phyloP scores from a whole-genome alignment of 2,888 invertebrate species.

The Ernsta delagoae region DNA sequence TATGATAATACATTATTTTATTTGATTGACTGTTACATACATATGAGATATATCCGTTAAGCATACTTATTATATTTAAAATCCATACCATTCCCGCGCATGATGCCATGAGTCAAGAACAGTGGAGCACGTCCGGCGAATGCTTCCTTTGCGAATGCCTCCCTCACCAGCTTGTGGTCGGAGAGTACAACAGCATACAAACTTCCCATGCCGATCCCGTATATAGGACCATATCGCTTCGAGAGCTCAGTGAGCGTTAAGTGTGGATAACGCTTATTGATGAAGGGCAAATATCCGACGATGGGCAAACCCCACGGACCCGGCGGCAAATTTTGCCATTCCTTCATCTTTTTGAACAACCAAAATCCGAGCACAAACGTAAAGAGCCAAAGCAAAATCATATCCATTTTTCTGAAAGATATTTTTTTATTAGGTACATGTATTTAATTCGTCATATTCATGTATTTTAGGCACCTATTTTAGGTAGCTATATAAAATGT shows the following conservation, averaged over 20 bases:
- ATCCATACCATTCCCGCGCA: constrained; percentile 92
- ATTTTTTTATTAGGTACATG: too few relatives aligned
- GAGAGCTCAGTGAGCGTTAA: constrained; percentile 87
- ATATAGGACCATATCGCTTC: constrained; percentile 89
- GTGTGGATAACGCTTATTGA: constrained; percentile 89
- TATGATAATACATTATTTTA: too few relatives aligned
- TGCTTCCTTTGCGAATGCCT: constrained; percentile 89
- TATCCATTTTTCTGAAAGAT: constrained; percentile 44
- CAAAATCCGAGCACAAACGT: constrained; percentile 52
- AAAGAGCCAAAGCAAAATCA: constrained; percentile 45
- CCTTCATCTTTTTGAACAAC: constrained; percentile 66
- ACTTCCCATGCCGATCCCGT: constrained; percentile 89
- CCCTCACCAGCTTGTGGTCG: constrained; percentile 89
- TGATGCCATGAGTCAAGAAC: constrained; percentile 93
- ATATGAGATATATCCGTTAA: too few relatives aligned
- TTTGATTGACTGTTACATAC: too few relatives aligned
- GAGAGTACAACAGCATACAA: constrained; percentile 91
- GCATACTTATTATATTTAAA: not conserved
- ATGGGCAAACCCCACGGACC: constrained; percentile 92
- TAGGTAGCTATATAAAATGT: too few relatives aligned
- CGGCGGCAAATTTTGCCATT: constrained; percentile 86
- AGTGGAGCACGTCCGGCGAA: constrained; percentile 92
- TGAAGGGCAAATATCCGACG: constrained; percentile 91
- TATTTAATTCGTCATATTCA: too few relatives aligned
- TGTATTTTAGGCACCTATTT: too few relatives aligned